Percentiles rank a stretch among this genome's conserved stretches.
Conservation (phyloP, 2,888 invertebrate genomes). For the Eulithis prunata region DNA sequence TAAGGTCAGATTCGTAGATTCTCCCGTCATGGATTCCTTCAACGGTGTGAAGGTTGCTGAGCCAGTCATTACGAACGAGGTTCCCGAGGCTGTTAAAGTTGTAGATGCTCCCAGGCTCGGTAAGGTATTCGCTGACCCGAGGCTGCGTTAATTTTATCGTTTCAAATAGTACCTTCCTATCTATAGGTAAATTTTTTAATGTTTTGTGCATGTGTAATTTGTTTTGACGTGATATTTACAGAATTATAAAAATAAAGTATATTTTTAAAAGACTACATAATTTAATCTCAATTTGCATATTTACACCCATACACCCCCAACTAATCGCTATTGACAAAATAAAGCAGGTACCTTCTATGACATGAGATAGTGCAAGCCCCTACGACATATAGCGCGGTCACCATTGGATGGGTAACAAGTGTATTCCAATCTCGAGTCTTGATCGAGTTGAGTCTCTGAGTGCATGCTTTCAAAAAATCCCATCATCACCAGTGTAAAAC, state of each 20-base stretch:
- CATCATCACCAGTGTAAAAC: too few species aligned
- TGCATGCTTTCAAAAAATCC: too few species aligned
- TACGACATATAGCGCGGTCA: too few species aligned
- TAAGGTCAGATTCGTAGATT: constrained; percentile 4
- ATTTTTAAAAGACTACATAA: neutral
- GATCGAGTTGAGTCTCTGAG: too few species aligned
- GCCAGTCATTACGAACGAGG: constrained; percentile 4
- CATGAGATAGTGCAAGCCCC: too few species aligned
- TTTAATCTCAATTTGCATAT: neutral
- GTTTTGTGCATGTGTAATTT: constrained; percentile 1
- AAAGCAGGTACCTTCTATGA: too few species aligned
- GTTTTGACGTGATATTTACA: constrained; percentile 3
- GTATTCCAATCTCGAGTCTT: too few species aligned
- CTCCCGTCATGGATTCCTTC: neutral
- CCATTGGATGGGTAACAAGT: too few species aligned
- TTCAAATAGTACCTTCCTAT: neutral
- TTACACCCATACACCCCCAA: too few species aligned
- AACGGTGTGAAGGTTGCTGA: constrained; percentile 12
- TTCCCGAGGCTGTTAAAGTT: constrained; percentile 30
- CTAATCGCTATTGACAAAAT: too few species aligned
- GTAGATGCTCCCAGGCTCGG: constrained; percentile 30
- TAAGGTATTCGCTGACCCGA: constrained; percentile 46
- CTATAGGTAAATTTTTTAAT: neutral
- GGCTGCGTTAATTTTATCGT: constrained; percentile 40
- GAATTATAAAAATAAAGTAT: neutral